phyloP scores from a whole-genome alignment of 2,113 vertebrate genomes.

The Lepidiolamprologus cunningtoni region DNA sequence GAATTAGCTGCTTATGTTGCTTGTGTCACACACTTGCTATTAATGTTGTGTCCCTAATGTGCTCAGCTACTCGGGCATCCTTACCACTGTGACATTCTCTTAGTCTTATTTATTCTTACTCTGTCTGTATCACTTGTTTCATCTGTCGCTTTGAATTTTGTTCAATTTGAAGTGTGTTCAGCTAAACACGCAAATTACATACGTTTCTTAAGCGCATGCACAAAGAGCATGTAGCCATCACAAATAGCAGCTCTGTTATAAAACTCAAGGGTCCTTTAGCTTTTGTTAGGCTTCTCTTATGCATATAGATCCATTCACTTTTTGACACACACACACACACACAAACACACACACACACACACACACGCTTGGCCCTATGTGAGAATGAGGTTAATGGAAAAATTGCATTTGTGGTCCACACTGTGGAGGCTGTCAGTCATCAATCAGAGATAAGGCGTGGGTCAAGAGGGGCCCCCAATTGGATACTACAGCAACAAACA shows the following conservation, averaged over 20 bases:
- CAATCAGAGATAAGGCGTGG: conserved; percentile 31
- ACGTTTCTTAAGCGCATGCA: background rate
- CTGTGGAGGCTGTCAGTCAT: conserved; percentile 12
- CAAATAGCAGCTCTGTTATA: background rate
- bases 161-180: background rate
- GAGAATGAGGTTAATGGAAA: conserved; percentile 58
- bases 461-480: conserved; percentile 27
- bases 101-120: background rate
- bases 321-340: background rate
- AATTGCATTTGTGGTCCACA: background rate
- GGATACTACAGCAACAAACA: conserved; percentile 16
- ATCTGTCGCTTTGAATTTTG: background rate
- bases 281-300: background rate
- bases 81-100: background rate
- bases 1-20: conserved; percentile 16
- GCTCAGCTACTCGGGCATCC: background rate
- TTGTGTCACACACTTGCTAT: conserved; percentile 18
- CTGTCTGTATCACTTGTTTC: background rate
- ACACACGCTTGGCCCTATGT: background rate
- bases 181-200: background rate
- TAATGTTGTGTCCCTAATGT: conserved; percentile 11
- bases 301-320: background rate
- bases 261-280: background rate
- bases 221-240: background rate
- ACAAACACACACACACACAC: background rate